A percentile compares a stretch with the other conserved stretches of the same genome.
Evolutionary conservation across 2,888 invertebrate species (phyloP).

Genomic region (Acanthosoma haemorrhoidale): DNA sequence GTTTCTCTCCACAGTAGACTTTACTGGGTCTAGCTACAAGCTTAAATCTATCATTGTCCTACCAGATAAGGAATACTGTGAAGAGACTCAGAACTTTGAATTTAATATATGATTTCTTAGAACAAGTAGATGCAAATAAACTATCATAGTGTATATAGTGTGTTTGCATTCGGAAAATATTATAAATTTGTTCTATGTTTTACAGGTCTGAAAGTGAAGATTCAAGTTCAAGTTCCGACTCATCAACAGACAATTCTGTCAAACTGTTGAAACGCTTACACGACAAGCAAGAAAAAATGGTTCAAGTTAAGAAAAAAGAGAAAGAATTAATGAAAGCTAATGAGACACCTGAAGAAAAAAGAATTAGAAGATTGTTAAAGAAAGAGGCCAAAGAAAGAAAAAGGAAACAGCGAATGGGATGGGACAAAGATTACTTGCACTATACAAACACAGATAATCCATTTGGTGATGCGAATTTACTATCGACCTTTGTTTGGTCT

Average conservation of each 20-base stretch:
- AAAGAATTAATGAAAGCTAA: constrained; percentile 77
- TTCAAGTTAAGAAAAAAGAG: constrained; percentile 59
- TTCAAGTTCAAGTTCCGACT: constrained; percentile 36
- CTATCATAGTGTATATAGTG: not conserved
- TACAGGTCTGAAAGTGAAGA: not conserved
- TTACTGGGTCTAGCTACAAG: not conserved
- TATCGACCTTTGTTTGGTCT: constrained; percentile 93
- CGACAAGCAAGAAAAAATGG: constrained; percentile 60
- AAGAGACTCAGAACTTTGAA: not conserved
- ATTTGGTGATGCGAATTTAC: constrained; percentile 92
- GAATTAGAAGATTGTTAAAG: constrained; percentile 74
- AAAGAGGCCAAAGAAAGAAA: constrained; percentile 86
- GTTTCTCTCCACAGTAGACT: too few relatives aligned
- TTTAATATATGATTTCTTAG: not conserved
- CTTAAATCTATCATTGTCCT: not conserved
- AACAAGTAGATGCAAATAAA: not conserved
- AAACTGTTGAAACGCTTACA: constrained; percentile 67
- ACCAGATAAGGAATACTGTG: not conserved
- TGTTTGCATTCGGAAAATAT: not conserved
- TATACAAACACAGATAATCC: constrained; percentile 99
- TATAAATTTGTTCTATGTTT: not conserved
- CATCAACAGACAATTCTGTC: constrained; percentile 47
- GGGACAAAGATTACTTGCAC: constrained; percentile 94
- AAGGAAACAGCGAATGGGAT: constrained; percentile 88
- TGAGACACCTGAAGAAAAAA: constrained; percentile 94